A percentile compares a stretch with the other conserved stretches of the same genome.
Conservation (phyloP, 2,113 vertebrate genomes). For the Crypturellus undulatus region DNA sequence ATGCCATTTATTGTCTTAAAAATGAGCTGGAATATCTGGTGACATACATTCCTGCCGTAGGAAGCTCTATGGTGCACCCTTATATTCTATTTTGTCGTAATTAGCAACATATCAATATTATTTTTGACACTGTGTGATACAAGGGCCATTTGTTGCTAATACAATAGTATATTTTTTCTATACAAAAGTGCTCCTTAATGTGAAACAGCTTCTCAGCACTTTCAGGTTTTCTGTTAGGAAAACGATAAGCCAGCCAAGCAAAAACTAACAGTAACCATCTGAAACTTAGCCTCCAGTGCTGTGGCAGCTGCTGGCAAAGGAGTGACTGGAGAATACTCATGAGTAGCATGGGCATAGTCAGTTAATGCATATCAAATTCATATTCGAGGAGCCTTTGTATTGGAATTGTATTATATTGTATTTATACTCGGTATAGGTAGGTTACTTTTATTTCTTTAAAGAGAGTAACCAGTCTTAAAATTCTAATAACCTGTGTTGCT, state of each 20-base stretch:
- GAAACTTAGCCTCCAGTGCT: conserved; percentile 37
- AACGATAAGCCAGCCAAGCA: conserved; percentile 8
- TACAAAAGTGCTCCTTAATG: conserved; percentile 67
- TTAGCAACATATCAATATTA: conserved; percentile 71
- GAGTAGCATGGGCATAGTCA: background rate
- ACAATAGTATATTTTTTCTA: conserved; percentile 52
- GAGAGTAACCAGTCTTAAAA: conserved; percentile 24
- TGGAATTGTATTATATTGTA: conserved; percentile 47
- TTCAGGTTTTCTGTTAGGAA: conserved; percentile 45
- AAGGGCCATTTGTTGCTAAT: conserved; percentile 56
- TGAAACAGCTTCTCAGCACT: conserved; percentile 47
- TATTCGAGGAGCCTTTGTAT: conserved; percentile 63
- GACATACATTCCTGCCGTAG: conserved; percentile 66
- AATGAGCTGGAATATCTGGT: conserved; percentile 63
- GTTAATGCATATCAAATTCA: conserved; percentile 11
- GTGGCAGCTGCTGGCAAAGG: background rate
- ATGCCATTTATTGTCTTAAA: conserved; percentile 73
- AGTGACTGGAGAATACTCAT: background rate
- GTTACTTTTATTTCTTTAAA: conserved; percentile 1
- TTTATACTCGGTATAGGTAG: conserved; percentile 53
- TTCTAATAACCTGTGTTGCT: conserved; percentile 46
- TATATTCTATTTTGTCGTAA: conserved; percentile 68
- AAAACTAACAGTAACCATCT: conserved; percentile 1
- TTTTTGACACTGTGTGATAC: conserved; percentile 67
- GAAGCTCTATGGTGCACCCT: conserved; percentile 54